Conservation (phyloP, 2,888 invertebrate species). For the Uloborus plumipes region DNA sequence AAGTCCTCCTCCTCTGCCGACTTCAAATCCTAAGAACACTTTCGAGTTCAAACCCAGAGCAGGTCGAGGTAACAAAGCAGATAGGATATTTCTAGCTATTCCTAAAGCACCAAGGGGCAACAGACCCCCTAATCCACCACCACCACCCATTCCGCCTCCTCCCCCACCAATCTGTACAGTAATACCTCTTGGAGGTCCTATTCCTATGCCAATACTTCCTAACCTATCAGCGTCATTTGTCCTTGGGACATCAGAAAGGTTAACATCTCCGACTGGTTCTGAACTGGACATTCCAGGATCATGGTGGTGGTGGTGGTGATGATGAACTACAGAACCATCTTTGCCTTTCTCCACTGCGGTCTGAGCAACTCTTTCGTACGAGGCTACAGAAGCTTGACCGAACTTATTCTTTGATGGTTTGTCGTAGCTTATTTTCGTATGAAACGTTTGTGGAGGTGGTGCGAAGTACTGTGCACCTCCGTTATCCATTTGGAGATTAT, state of each 20-base stretch:
- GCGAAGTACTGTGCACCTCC: slow-evolving; percentile 52
- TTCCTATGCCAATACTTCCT: slow-evolving; percentile 41
- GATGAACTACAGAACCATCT: slow-evolving; percentile 30
- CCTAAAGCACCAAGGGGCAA: slow-evolving; percentile 54
- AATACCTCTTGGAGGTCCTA: slow-evolving; percentile 38
- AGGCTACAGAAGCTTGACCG: neutral
- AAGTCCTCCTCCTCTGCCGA: slow-evolving; percentile 49
- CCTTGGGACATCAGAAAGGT: slow-evolving; percentile 33
- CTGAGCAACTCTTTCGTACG: slow-evolving; percentile 40
- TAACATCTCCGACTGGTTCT: slow-evolving; percentile 44
- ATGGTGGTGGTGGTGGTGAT: slow-evolving; percentile 58
- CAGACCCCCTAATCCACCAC: slow-evolving; percentile 31
- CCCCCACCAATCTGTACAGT: slow-evolving; percentile 50
- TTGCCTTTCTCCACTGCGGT: slow-evolving; percentile 19
- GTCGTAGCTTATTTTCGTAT: slow-evolving; percentile 56
- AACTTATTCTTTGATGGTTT: slow-evolving; percentile 15
- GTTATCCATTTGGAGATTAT: slow-evolving; percentile 1
- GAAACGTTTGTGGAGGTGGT: slow-evolving; percentile 60
- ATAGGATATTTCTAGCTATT: slow-evolving; percentile 29
- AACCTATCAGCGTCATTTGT: slow-evolving; percentile 52
- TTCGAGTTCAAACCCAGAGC: slow-evolving; percentile 48
- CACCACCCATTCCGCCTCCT: slow-evolving; percentile 5
- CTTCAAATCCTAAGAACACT: slow-evolving; percentile 53
- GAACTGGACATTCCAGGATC: slow-evolving; percentile 30
- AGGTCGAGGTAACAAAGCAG: slow-evolving; percentile 40